Evolutionary conservation across 2,113 vertebrate species (phyloP).

Genomic region (Danio rerio): GRCz12tu NC_133180.1:53329001-53329500

Average conservation of each 20-base stretch:
- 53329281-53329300: constrained; percentile 17
- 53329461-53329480: too few relatives aligned
- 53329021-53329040: constrained; percentile 40
- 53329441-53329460: too few relatives aligned
- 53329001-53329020: constrained; percentile 1
- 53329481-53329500: too few relatives aligned
- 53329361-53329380: too few relatives aligned
- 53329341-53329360: too few relatives aligned
- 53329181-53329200: not conserved
- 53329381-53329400: too few relatives aligned
- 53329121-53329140: constrained; percentile 7
- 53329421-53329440: too few relatives aligned
- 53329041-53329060: constrained; percentile 30
- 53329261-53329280: constrained; percentile 4
- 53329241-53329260: constrained; percentile 7
- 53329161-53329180: not conserved
- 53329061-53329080: not conserved
- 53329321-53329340: constrained; percentile 11
- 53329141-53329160: constrained; percentile 12
- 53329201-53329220: constrained; percentile 34
- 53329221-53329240: not conserved
- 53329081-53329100: constrained; percentile 8
- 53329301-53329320: not conserved
- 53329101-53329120: constrained; percentile 4
- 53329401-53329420: too few relatives aligned